phyloP scores from a whole-genome alignment of 2,888 invertebrate genomes.

The Sepioteuthis lessoniana region DNA sequence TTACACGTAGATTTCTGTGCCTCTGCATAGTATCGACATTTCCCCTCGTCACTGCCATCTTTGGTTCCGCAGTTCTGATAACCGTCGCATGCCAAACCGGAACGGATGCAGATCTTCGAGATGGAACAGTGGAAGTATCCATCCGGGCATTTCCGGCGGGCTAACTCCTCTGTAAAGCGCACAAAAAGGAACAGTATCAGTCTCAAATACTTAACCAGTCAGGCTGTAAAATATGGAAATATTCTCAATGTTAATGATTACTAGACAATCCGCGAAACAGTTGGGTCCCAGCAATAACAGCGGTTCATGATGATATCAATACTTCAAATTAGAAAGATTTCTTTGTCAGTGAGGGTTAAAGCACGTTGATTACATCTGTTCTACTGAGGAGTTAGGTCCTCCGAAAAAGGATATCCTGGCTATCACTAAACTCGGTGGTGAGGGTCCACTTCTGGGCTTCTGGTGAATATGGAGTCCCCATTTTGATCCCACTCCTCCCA shows the following conservation, averaged over 20 bases:
- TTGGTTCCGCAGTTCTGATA: slow-evolving; percentile 45
- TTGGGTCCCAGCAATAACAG: too few species aligned
- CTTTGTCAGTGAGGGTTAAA: too few species aligned
- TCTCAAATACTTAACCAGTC: background rate
- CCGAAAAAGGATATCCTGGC: too few species aligned
- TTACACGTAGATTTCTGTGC: slow-evolving; percentile 45
- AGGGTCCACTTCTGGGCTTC: too few species aligned
- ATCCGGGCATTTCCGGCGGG: background rate
- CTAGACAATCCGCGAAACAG: too few species aligned
- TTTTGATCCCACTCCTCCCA: too few species aligned
- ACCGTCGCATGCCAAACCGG: slow-evolving; percentile 36
- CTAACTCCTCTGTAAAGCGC: background rate
- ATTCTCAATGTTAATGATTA: background rate
- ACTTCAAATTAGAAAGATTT: too few species aligned
- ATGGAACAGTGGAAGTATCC: slow-evolving; percentile 45
- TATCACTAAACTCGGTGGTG: too few species aligned
- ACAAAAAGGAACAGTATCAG: background rate
- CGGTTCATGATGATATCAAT: too few species aligned
- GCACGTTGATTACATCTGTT: too few species aligned
- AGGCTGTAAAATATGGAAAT: background rate
- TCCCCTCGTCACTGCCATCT: slow-evolving; percentile 39
- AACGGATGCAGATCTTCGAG: slow-evolving; percentile 15
- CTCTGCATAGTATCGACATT: slow-evolving; percentile 37
- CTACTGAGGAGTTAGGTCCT: too few species aligned
- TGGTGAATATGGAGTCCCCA: too few species aligned